These are phyloP conservation scores for Chionoecetes opilio DNA, from an alignment of 1,140 invertebrate species.

Conservation along the genomic window DNA sequence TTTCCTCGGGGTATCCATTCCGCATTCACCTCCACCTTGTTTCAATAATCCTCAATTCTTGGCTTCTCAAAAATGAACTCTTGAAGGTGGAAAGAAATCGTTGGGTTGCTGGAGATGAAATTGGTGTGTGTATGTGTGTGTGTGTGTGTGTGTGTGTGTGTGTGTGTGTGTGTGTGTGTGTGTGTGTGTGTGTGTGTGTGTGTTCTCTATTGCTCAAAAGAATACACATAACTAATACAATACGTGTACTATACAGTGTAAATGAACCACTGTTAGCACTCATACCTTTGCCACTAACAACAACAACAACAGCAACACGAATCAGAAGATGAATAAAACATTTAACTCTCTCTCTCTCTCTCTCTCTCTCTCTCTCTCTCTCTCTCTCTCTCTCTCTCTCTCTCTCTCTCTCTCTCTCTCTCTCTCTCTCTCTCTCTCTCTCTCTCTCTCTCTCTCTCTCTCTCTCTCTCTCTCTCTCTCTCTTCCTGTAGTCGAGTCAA, in stretches of 20 bases:
- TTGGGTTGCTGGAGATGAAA: background rate
- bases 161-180: background rate
- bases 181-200: background rate
- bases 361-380: too few relatives aligned
- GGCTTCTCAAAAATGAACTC: background rate
- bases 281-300: background rate
- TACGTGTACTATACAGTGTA: too few relatives aligned
- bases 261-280: background rate
- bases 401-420: background rate
- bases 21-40: too few relatives aligned
- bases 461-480: background rate
- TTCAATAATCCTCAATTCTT: constrained; percentile 30
- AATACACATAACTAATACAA: too few relatives aligned
- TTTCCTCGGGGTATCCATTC: too few relatives aligned
- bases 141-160: constrained; percentile 21
- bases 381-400: too few relatives aligned
- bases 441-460: constrained; percentile 44
- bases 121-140: background rate
- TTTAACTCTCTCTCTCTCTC: background rate
- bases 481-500: background rate
- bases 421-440: constrained; percentile 3
- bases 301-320: background rate
- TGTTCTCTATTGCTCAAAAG: background rate
- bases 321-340: background rate
- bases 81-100: background rate